Conservation (phyloP, 2,113 vertebrate genomes). For the Recurvirostra avosetta region DNA sequence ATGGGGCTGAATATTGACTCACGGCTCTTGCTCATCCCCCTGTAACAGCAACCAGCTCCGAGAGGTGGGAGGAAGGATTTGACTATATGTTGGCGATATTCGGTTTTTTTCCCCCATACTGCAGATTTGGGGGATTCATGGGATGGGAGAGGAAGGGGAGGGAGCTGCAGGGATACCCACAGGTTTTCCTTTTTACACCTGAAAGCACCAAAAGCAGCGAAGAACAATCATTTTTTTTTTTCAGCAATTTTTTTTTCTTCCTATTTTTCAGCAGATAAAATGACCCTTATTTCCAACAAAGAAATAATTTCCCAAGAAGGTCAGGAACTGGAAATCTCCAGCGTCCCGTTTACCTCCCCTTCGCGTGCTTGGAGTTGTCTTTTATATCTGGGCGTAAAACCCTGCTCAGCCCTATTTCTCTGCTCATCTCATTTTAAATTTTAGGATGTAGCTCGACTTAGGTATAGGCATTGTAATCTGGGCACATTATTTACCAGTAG, state of each 20-base stretch:
- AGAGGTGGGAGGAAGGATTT: neutral
- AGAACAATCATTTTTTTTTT: neutral
- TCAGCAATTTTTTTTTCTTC: neutral
- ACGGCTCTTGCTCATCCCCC: neutral
- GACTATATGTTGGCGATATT: fast-evolving
- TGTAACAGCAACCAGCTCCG: fast-evolving
- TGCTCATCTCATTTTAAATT: fast-evolving
- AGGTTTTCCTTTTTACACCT: neutral
- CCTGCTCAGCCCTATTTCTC: neutral
- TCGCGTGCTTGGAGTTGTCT: fast-evolving
- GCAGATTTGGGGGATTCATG: neutral
- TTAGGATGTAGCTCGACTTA: neutral
- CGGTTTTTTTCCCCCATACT: fast-evolving
- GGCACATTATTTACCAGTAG: neutral
- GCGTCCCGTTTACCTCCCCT: neutral
- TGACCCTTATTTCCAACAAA: neutral
- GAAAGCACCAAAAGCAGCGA: neutral
- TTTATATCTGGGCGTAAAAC: neutral
- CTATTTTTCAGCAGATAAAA: neutral
- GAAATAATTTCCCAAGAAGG: neutral
- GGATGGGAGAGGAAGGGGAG: neutral
- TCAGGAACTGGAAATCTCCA: neutral
- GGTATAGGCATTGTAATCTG: neutral
- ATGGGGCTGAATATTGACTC: neutral
- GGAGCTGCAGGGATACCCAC: neutral